These are phyloP conservation scores for Nothobranchius furzeri DNA, from an alignment of 2,113 vertebrate species.

Conservation along the genomic window DNA sequence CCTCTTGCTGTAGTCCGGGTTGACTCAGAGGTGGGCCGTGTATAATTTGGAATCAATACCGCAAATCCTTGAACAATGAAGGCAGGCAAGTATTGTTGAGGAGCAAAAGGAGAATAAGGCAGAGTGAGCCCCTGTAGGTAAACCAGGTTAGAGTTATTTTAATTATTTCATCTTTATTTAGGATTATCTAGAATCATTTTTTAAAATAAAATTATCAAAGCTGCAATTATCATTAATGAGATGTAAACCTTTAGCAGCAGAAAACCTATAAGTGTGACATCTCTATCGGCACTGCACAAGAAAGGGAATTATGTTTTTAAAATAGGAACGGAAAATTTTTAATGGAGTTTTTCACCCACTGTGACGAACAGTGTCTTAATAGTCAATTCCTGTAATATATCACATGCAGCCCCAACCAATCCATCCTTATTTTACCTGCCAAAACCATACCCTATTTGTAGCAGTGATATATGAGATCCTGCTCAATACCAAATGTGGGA, in stretches of 20 bases:
- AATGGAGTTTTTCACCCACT: background rate
- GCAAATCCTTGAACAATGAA: conserved; percentile 27
- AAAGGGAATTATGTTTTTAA: background rate
- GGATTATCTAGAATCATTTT: conserved; percentile 1
- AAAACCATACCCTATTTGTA: conserved; percentile 49
- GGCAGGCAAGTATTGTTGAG: background rate
- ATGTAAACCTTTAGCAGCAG: background rate
- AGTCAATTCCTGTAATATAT: conserved; percentile 22
- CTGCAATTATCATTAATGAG: background rate
- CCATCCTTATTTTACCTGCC: conserved; percentile 20
- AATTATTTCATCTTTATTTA: background rate
- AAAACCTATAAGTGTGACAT: too few species aligned
- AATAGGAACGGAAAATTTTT: background rate
- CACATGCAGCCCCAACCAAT: conserved; percentile 11
- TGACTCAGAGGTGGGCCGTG: conserved; percentile 28
- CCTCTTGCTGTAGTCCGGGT: background rate
- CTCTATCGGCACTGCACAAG: background rate
- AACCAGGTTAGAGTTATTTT: background rate
- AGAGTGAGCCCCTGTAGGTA: background rate
- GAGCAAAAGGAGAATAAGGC: background rate
- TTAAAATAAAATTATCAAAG: background rate
- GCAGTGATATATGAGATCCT: conserved; percentile 58
- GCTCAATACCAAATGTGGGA: conserved; percentile 42
- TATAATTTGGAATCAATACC: conserved; percentile 27
- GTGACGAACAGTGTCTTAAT: conserved; percentile 14